Evolutionary conservation across 2,113 vertebrate genomes (phyloP).

Genomic region (Carassius auratus): DNA sequence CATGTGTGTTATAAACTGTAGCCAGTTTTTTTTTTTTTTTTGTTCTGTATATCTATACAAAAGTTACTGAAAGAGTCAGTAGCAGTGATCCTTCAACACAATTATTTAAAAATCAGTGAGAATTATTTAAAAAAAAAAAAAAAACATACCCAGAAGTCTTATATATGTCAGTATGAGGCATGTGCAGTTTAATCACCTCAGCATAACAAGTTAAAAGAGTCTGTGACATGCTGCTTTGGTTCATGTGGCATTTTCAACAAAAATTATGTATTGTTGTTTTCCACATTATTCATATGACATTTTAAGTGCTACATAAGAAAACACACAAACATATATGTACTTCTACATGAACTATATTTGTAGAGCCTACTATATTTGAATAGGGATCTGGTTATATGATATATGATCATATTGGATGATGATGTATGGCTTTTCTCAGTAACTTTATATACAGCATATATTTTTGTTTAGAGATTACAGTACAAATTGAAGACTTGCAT

Average conservation of each 20-base stretch:
- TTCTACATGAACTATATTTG: conserved; percentile 63
- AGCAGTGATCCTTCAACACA: neutral
- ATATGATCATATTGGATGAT: conserved; percentile 27
- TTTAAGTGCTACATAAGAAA: conserved; percentile 66
- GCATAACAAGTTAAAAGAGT: conserved; percentile 44
- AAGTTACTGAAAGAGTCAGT: conserved; percentile 33
- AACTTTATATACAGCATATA: conserved; percentile 55
- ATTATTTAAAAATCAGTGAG: neutral
- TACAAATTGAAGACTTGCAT: conserved; percentile 61
- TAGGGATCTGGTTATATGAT: conserved; percentile 16
- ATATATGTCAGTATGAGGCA: conserved; percentile 48
- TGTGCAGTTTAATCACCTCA: conserved; percentile 51
- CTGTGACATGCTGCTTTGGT: conserved; percentile 63
- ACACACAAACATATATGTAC: conserved; percentile 65
- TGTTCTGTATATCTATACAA: conserved; percentile 48
- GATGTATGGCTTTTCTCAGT: conserved; percentile 51
- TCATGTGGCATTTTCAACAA: conserved; percentile 62
- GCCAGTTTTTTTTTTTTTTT: neutral
- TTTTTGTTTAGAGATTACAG: conserved; percentile 65
- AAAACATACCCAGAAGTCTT: neutral
- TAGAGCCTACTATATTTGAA: conserved; percentile 28
- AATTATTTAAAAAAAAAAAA: neutral
- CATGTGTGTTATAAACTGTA: conserved; percentile 34
- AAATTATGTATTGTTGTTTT: conserved; percentile 60
- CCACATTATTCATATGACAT: conserved; percentile 68